These are phyloP conservation scores for Aptenodytes forsteri DNA, from an alignment of 2,113 vertebrate species.

Conservation along the genomic window DNA sequence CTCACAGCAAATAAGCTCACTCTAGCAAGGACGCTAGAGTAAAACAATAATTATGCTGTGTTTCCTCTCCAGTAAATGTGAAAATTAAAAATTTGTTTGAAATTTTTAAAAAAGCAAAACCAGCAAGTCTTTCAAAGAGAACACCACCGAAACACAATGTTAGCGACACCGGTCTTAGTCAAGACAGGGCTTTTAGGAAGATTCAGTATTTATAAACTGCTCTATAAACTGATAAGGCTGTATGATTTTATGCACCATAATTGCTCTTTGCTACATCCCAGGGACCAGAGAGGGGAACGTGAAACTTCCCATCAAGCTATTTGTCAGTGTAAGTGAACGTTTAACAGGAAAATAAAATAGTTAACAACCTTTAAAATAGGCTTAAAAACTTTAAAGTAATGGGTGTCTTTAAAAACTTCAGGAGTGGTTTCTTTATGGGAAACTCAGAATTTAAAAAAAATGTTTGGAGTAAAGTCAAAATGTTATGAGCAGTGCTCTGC, in stretches of 20 bases:
- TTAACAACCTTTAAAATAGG: conserved; percentile 48
- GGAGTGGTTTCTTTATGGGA: conserved; percentile 67
- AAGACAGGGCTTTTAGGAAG: conserved; percentile 42
- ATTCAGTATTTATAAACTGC: neutral
- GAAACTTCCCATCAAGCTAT: conserved; percentile 49
- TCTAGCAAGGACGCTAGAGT: neutral
- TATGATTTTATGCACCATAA: conserved; percentile 21
- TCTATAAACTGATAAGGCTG: neutral
- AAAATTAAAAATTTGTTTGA: neutral
- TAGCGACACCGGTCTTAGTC: neutral
- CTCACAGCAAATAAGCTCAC: neutral
- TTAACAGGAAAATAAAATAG: conserved; percentile 63
- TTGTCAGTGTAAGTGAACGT: conserved; percentile 40
- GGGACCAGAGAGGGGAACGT: conserved; percentile 28
- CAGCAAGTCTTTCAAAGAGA: neutral
- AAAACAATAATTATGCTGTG: neutral
- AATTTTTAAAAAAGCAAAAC: neutral
- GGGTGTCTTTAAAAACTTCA: conserved; percentile 46
- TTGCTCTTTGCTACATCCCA: conserved; percentile 41
- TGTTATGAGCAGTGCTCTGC: conserved; percentile 76
- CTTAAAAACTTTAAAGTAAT: conserved; percentile 27
- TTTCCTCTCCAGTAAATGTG: neutral
- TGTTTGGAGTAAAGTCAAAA: conserved; percentile 77
- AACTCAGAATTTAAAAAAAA: conserved; percentile 51
- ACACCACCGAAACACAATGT: neutral